Base-by-base conservation (phyloP, 2,113 vertebrate genomes). In the Todiramphus saurophagus region DNA sequence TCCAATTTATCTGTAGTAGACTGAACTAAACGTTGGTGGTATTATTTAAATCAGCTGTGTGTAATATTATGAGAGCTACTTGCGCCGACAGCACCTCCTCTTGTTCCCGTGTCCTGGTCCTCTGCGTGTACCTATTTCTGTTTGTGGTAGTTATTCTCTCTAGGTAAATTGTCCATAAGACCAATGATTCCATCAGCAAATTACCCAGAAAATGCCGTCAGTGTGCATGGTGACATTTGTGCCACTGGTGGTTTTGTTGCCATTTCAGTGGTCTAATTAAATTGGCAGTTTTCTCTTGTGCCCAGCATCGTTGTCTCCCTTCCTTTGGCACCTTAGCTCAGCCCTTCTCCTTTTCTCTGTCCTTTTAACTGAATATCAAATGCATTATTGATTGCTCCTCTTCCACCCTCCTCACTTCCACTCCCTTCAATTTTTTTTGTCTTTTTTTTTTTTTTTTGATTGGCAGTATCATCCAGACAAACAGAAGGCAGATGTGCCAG, bases 391-490 rank as follows among this genome's bases (percentile, higher is more conserved):
- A 92, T 90, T 83, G 88, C 67, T 89, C 9, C 83, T 89, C 89
- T 95, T 83, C 93, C 82, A 87, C 75, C 74, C 70, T 82, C 89
- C 69, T 95, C 63, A 3, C 58, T 76, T 62, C 39, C 44, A 31
- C 87, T 86, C 64, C 53, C 67, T 41, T 74, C 74, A 68, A 68
- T 62, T 31, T 18, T 60, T 4, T 58, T 30, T 17, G 9, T n/a
- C 10, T 53, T 28, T 35, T 85, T 79, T 92, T 44, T 46, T 46
- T 46, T 17, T 77, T 74, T 95, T 94, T 97, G 97, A 97, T 98
- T 97, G 97, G 94, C 98, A 99, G 99, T 98, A 98, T 97, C 99
- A 99, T 88, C 99, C 99, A 60, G 98, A 99, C 97, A 99, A 99
- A 91, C 98, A 98, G 97, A 97, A 95, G 87, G 89, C 97, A 92